These are phyloP conservation scores for Epinephelus awoara DNA, from an alignment of 2,797 vertebrate species.

Conservation along the genomic window DNA sequence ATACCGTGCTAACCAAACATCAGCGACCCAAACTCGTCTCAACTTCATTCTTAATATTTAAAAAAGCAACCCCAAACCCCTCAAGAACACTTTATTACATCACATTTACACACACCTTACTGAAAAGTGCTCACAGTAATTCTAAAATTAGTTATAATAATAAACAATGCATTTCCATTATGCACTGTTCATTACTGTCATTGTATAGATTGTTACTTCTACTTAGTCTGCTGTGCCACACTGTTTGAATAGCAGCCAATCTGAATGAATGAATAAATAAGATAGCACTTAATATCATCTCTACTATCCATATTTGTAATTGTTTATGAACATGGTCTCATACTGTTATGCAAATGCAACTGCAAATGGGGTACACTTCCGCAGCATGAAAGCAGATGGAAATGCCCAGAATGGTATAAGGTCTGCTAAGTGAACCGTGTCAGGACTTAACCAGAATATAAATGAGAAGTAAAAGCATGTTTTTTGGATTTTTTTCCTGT, in stretches of 20 bases:
- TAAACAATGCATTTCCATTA: neutral
- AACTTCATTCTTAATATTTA: neutral
- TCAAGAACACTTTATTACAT: neutral
- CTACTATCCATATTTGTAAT: slow-evolving; percentile 13
- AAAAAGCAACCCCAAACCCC: neutral
- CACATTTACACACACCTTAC: neutral
- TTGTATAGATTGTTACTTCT: neutral
- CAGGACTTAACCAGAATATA: slow-evolving; percentile 22
- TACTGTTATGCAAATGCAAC: slow-evolving; percentile 29
- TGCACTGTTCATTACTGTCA: neutral
- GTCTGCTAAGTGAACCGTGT: slow-evolving; percentile 2
- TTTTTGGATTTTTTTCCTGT: neutral
- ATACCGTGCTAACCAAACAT: neutral
- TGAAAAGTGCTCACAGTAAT: too few relatives aligned
- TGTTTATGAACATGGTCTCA: slow-evolving; percentile 8
- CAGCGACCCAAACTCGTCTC: neutral
- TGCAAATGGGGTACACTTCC: slow-evolving; percentile 17
- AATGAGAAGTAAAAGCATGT: slow-evolving; percentile 27
- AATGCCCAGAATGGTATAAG: neutral
- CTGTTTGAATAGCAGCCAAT: slow-evolving; percentile 7
- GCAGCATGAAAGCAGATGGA: slow-evolving; percentile 22
- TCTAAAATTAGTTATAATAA: too few relatives aligned
- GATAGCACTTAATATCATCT: slow-evolving; percentile 14
- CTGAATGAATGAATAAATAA: neutral
- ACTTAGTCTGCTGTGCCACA: neutral